Percentiles rank a stretch among this genome's conserved stretches.
Evolutionary conservation across 2,888 invertebrate genomes (phyloP).

Genomic region (Myopa tessellatipennis): DNA sequence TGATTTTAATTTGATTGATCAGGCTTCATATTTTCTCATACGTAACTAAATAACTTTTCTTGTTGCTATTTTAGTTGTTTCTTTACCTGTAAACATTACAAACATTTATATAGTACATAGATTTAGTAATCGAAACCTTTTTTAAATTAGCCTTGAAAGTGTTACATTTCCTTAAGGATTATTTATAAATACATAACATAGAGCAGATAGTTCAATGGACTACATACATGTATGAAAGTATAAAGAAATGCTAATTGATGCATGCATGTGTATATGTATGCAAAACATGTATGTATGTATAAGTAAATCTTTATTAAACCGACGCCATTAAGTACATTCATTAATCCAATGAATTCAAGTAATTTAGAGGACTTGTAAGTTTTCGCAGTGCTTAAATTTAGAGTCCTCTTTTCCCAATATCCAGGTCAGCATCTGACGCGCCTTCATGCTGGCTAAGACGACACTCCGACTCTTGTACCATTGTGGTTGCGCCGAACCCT

Average conservation of each 20-base stretch:
- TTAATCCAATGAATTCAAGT: background rate
- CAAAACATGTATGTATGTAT: background rate
- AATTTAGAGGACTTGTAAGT: slow-evolving; percentile 84
- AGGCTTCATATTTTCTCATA: slow-evolving; percentile 50
- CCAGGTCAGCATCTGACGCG: slow-evolving; percentile 91
- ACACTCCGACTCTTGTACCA: slow-evolving; percentile 90
- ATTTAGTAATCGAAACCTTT: slow-evolving; percentile 27
- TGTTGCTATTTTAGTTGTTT: background rate
- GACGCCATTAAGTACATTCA: background rate
- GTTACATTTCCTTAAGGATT: slow-evolving; percentile 5
- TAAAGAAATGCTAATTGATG: slow-evolving; percentile 1
- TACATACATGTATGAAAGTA: background rate
- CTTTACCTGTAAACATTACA: slow-evolving; percentile 4
- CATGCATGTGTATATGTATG: background rate
- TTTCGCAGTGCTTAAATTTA: slow-evolving; percentile 92
- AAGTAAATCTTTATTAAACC: background rate
- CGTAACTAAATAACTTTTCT: no score
- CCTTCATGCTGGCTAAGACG: slow-evolving; percentile 88
- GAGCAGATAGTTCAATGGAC: background rate
- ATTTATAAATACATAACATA: background rate
- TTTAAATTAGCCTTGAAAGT: slow-evolving; percentile 12
- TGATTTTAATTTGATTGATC: slow-evolving; percentile 65
- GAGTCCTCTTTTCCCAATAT: slow-evolving; percentile 91
- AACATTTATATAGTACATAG: slow-evolving; percentile 18
- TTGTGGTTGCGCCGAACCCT: slow-evolving; percentile 73